phyloP scores from a whole-genome alignment of 64 coral and sea anemone species.

The Actinia equina region DNA sequence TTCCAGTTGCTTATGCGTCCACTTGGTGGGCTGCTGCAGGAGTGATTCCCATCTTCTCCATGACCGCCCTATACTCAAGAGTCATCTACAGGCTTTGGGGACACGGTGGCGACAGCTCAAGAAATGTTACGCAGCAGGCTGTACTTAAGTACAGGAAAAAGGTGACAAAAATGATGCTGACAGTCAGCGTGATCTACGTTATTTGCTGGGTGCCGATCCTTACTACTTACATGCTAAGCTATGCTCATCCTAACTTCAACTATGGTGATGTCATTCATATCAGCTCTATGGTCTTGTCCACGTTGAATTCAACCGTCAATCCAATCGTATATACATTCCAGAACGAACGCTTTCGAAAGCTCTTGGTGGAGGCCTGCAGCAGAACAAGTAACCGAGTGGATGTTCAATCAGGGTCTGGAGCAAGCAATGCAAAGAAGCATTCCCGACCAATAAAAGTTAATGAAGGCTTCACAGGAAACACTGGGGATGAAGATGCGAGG shows the following conservation, averaged over 20 bases:
- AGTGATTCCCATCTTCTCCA: constrained; percentile 26
- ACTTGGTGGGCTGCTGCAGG: constrained; percentile 38
- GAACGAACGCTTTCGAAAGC: constrained; percentile 51
- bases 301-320: constrained; percentile 54
- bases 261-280: constrained; percentile 57
- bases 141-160: constrained; percentile 53
- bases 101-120: neutral
- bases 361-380: neutral
- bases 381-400: neutral
- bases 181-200: constrained; percentile 42
- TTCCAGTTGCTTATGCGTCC: constrained; percentile 39
- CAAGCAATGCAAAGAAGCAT: neutral
- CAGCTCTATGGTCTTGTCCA: constrained; percentile 37
- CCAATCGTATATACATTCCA: constrained; percentile 54
- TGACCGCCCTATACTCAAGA: constrained; percentile 39
- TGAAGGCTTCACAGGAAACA: neutral
- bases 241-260: constrained; percentile 11
- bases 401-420: neutral
- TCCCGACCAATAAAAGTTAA: neutral
- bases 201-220: constrained; percentile 58
- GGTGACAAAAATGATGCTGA: constrained; percentile 66
- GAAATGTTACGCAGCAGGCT: constrained; percentile 25
- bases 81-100: constrained; percentile 47
- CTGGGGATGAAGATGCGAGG: neutral
- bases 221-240: constrained; percentile 59